Percentiles rank a stretch among this genome's conserved stretches.
Conservation (phyloP, 2,113 vertebrate genomes). For the Phylloscopus trochilus region DNA sequence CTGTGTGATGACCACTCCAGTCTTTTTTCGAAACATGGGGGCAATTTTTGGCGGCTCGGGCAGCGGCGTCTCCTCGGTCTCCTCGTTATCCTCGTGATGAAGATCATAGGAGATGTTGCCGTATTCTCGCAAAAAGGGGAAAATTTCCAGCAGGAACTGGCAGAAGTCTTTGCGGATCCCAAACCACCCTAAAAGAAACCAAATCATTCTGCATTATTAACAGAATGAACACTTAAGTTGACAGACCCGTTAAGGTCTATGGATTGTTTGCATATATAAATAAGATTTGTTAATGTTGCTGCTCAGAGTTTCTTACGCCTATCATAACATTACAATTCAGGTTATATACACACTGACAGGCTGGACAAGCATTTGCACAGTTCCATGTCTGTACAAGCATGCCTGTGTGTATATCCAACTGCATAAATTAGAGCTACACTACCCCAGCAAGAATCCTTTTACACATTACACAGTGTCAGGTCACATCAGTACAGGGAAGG, state of each 20-base stretch:
- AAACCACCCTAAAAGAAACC: conserved; percentile 88
- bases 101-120: conserved; percentile 97
- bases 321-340: not conserved
- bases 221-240: not conserved
- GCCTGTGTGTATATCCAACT: not conserved
- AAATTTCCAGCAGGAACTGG: conserved; percentile 96
- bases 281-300: not conserved
- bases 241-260: not conserved
- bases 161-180: conserved; percentile 98
- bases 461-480: not conserved
- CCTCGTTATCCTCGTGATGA: conserved; percentile 91
- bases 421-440: not conserved
- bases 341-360: too few relatives aligned
- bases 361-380: not conserved
- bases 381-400: not conserved
- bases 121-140: conserved; percentile 94
- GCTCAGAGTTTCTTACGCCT: fast-evolving
- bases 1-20: conserved; percentile 95
- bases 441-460: not conserved
- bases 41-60: conserved; percentile 93
- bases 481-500: not conserved
- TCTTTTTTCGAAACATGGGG: conserved; percentile 96
- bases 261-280: not conserved
- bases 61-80: conserved; percentile 84
- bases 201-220: not conserved